Base-by-base conservation (phyloP, 2,888 invertebrate genomes). In the Girardia tigrina region DNA sequence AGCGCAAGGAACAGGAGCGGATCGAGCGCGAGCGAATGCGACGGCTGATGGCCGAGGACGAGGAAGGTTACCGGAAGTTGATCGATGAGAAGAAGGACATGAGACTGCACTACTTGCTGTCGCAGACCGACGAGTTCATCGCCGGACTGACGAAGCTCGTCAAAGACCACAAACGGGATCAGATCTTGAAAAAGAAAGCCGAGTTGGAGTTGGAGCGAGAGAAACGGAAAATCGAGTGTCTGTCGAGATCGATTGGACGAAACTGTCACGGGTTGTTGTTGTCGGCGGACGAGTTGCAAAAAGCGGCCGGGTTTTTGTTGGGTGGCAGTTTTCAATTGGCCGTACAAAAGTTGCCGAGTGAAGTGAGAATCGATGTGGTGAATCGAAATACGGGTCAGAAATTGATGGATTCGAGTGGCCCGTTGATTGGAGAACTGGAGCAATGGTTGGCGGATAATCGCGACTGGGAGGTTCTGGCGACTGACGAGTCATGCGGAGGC, bases 11-110 rank as follows among this genome's bases (percentile, higher is more conserved):
- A 85, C 97, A 98, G 83, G 95, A 97, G 84, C 88, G 95, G 74
- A 94, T 97, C 78, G 98, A 98, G 84, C 97, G 97, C 83, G 95
- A 97, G 85, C 91, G 98, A 88, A 94, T 98, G 94, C 88, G 94
- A 79, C 90, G 94, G 80, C 88, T 98, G 79, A 98, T 98, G 97
- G 84, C 94, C 56, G 97, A 98, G 85, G 98, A 98, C 86, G 98
- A 98, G 87, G 98, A 97, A 84, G 98, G 98, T 78, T 98, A 98
- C 86, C 88, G 98, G 79, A 97, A 97, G 85, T 89, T 98, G 74
- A 95, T 98, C 81, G 98, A 98, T 88, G 95, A 99, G 85, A 97
- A 99, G 89, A 99, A 99, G 88, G 98, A 98, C 86, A 94, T 94
- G 85, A 90, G 98, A 75, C 86, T 99, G 82, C 97, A 97, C 72